Base-by-base conservation (phyloP, 2,797 vertebrate species). In the Myotis pilosus region DNA sequence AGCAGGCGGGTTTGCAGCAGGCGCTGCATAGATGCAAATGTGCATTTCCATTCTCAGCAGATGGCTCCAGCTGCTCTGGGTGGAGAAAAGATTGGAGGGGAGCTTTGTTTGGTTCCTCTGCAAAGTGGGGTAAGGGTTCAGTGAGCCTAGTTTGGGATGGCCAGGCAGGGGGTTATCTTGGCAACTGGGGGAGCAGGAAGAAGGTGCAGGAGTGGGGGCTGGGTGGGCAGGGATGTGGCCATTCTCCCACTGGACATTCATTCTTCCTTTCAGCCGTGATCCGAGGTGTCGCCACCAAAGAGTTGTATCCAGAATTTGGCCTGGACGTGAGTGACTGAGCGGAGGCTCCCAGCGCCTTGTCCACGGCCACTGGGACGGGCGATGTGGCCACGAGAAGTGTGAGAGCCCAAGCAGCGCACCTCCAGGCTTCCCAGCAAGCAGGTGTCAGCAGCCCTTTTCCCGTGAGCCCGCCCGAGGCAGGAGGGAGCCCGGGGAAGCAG, bases 291-390 rank as follows among this genome's bases (percentile, higher is more conserved):
- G 99, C 99, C 97, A 99, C 99, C 84, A 98, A 98, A 96, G 99
- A 99, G 69, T 97, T 99, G 90, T 99, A 99, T 97, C 97, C 98
- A 89, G 98, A 99, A 88, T 99, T 99, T 74, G 99, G 98, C 78
- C 98, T 99, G 96, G 99, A 99, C 55, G 94, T 99, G 92, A 98
- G 98, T 0, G 99, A 99, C 97, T 99, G 98, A 97, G 71, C 68
- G 41, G 33, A 68, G n/a, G 74, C 20, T 53, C 38, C 12, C 11
- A 38, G 84, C 78, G 49, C 68, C 44, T 60, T 19, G 41, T 76
- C 72, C 57, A 8, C 0, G 0, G 23, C 68, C 66, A 30, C 23
- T 22, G 74, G n/a, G 55, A 64, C 36, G 33, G 55, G 36, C 11
- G 36, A 41, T 38, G 1, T 55, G 25, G 44, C 64, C 47, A 3